Percentiles rank a stretch among this genome's conserved stretches.
phyloP scores from a whole-genome alignment of 2,797 vertebrate genomes.

The Podarcis siculus region DNA sequence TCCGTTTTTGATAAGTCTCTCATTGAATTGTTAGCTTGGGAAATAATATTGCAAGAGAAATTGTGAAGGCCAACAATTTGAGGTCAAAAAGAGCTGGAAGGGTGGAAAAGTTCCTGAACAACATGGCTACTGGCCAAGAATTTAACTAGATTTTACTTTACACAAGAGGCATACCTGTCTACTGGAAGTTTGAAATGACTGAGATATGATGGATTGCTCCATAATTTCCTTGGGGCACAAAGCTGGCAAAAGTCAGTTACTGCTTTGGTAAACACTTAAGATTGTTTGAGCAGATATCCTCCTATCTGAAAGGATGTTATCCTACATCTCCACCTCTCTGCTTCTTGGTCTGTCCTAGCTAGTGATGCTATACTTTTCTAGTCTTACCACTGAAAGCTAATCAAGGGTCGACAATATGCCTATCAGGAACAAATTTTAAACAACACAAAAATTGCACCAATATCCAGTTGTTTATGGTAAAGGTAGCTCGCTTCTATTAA shows the following conservation, averaged over 20 bases:
- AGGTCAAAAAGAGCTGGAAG: background rate
- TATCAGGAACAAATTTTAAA: background rate
- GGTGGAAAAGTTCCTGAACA: background rate
- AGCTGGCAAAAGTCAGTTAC: background rate
- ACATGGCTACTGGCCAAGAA: background rate
- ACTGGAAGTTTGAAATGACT: background rate
- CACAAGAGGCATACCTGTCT: conserved; percentile 13
- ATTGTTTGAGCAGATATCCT: background rate
- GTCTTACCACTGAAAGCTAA: background rate
- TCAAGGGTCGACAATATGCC: background rate
- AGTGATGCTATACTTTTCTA: background rate
- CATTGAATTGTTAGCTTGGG: background rate
- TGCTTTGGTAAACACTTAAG: background rate
- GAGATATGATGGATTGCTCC: conserved; percentile 4
- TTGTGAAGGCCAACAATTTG: background rate
- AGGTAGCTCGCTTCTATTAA: background rate
- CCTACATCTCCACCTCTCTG: background rate
- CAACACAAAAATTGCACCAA: background rate
- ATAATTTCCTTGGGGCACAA: conserved; percentile 18
- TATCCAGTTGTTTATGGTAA: background rate
- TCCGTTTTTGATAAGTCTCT: background rate
- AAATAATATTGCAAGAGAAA: background rate
- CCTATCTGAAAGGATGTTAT: background rate
- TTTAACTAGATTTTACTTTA: conserved; percentile 12
- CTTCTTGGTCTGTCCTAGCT: background rate